Evolutionary conservation across 2,797 vertebrate genomes (phyloP), one percentile per base, ranked within the genome.

Genomic region (Heliangelus exortis): DNA sequence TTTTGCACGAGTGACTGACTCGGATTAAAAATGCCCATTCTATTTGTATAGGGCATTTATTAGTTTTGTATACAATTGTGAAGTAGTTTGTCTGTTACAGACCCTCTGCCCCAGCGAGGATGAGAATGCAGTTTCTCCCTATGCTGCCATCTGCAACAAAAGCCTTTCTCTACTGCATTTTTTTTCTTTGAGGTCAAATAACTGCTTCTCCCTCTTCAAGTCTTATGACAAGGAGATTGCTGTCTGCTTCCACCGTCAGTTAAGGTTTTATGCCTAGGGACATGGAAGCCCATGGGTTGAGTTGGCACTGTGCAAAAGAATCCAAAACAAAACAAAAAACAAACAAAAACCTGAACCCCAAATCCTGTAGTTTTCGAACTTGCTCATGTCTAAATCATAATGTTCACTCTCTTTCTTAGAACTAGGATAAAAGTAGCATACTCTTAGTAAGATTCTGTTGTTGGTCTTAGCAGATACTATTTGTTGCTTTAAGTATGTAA

Each of bases 71-170:
- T 61, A 4, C 4, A 43, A 15, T 47, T 88, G 16, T 68, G 36
- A 51, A 75, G 17, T 31, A 26, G 28, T 63, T 68, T n/a, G 0
- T 74, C 15, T 71, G 31, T 45, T 79, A 28, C 7, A 55, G 59
- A 41, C 16, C 16, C 13, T 62, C 21, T 51, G 0, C 5, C 0
- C 66, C 36, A 41, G 33, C 20, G 36, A 80, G 45, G 20, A 71
- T n/a, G 29, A 83, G 43, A 58, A 16, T 10, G 4, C 26, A 7
- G 4, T 77, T 79, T 67, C 31, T 85, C 8, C 14, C 29, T 39
- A 2, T 1, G 1, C 16, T 47, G 28, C 26, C 1, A 0, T 43
- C 45, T 81, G n/a, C 29, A 73, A 2, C n/a, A 8, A 4, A 25
- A 5, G 14, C 57, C 54, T 79, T 75, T 34, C 14, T 12, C 3